These are phyloP conservation scores for Cottoperca gobio DNA, from an alignment of 2,797 vertebrate genomes.

Conservation along the genomic window DNA sequence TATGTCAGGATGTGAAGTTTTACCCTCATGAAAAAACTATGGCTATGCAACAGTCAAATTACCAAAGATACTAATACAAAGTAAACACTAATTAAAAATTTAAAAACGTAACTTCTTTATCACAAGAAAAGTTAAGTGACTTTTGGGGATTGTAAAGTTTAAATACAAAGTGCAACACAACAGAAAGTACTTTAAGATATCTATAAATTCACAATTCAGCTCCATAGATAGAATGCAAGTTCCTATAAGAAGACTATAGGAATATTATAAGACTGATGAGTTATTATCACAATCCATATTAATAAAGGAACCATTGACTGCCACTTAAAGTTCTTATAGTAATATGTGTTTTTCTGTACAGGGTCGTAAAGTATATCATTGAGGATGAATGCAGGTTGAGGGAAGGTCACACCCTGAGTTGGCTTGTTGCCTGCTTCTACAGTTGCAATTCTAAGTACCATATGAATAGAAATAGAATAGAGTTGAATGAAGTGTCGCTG, in stretches of 20 bases:
- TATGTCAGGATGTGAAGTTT: slow-evolving; percentile 16
- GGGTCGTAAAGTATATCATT: slow-evolving; percentile 13
- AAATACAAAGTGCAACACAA: neutral
- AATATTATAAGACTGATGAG: neutral
- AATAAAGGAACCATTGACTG: too few species aligned
- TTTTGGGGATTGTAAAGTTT: neutral
- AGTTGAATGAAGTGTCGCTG: slow-evolving; percentile 20
- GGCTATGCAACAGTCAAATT: neutral
- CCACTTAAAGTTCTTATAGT: neutral
- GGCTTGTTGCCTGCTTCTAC: slow-evolving; percentile 51
- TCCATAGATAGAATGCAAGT: neutral
- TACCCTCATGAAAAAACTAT: neutral
- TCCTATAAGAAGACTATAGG: neutral
- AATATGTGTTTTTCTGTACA: neutral
- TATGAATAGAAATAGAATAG: slow-evolving; percentile 52
- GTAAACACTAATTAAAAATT: neutral
- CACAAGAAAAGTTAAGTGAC: neutral
- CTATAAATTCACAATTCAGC: neutral
- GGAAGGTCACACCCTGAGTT: slow-evolving; percentile 60
- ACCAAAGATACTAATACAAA: neutral
- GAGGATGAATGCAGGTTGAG: slow-evolving; percentile 48
- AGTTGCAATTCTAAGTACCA: slow-evolving; percentile 59
- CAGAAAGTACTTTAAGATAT: neutral
- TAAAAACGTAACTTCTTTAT: neutral
- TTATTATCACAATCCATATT: neutral